Percentiles rank a stretch among this genome's conserved stretches.
These are phyloP conservation scores for Melanotus villosus DNA, from an alignment of 2,888 invertebrate species.

Conservation along the genomic window DNA sequence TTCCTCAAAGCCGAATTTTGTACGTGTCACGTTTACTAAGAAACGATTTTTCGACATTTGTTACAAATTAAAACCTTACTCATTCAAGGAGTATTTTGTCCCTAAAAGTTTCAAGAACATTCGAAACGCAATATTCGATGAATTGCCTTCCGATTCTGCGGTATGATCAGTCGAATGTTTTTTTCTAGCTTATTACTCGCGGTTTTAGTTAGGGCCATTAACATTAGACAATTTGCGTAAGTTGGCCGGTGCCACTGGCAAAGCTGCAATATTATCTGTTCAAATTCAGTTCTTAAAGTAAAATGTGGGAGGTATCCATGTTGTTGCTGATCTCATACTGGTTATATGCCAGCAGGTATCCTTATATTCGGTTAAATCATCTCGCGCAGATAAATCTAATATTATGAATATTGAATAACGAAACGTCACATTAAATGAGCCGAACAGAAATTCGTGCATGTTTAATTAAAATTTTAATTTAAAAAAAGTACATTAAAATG, in stretches of 20 bases:
- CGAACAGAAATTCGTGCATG: neutral
- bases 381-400: constrained; percentile 1
- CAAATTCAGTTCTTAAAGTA: neutral
- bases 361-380: constrained; percentile 13
- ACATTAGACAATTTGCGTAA: constrained; percentile 10
- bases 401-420: neutral
- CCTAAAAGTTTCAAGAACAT: neutral
- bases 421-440: neutral
- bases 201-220: constrained; percentile 10
- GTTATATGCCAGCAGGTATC: constrained; percentile 23
- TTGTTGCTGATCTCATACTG: constrained; percentile 12
- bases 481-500: neutral
- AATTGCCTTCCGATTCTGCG: constrained; percentile 2
- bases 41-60: neutral
- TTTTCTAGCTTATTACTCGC: neutral
- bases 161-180: neutral
- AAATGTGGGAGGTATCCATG: constrained; percentile 3
- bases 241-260: neutral
- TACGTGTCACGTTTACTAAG: no score
- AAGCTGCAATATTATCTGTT: neutral
- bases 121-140: neutral
- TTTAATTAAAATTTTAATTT: constrained; percentile 19
- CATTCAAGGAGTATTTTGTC: neutral
- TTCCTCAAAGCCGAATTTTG: no score
- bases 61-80: constrained; percentile 3